Evolutionary conservation across 1,140 invertebrate genomes (phyloP), one percentile per base, ranked within the genome.

Genomic region (Colletes latitarsis): DNA sequence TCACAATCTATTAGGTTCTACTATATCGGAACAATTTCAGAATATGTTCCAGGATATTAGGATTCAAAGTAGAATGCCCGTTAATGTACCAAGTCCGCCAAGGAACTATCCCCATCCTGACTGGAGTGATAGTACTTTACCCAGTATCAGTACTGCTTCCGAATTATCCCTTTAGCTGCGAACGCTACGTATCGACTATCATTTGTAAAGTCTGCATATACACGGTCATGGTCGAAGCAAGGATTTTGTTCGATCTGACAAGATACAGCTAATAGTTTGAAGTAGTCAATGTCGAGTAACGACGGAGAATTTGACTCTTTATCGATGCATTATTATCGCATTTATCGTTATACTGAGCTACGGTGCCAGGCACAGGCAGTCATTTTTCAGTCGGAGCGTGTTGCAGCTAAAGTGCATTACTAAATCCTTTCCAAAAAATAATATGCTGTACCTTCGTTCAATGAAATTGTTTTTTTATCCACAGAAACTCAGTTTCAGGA

Each of bases 111-210:
- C 88, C 10, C 66, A 82, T 68, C 83, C 89, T n/a, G 83, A 91
- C 70, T 90, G 87, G 87, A 91, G 82, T 62, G 89, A 91, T 53
- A 91, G 88, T 66, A 87, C 87, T 30, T 72, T 90, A 52, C 83
- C 81, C 39, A 89, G 88, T 41, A 82, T 90, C 58, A 89, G 84
- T 77, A 82, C 74, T 3, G 81, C 81, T 19, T 83, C 88, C 3
- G 88, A 82, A 12, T 84, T 49, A 49, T 3, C 49, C 49, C 49
- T 49, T 49, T 49, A 49, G 49, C 10, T 49, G 49, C 10, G 10
- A 49, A 49, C 10, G 43, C 8, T 9, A 43, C 43, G 43, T 43
- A 9, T 43, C 8, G 43, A 9, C 43, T 43, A 43, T 43, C 8
- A 43, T 43, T 43, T 43, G 43, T 3, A 9, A 43, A 43, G 43